Evolutionary conservation across 2,888 invertebrate species (phyloP), one percentile per base, ranked within the genome.

Genomic region (Mystacides longicornis): DNA sequence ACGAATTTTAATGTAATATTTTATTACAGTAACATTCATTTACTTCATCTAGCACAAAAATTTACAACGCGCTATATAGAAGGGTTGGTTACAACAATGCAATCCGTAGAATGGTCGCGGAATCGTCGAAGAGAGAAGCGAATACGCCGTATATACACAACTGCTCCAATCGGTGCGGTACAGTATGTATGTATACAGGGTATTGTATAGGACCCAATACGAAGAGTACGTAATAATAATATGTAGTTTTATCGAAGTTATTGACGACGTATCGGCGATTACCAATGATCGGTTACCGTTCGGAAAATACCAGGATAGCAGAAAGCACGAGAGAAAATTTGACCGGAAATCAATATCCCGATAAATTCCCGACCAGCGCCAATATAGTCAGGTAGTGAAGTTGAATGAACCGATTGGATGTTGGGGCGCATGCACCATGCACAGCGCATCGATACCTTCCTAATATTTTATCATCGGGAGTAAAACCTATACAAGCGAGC

Each of bases 271-370:
- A 77, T 78, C 70, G 75, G 74, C 68, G 73, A 77, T 78, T 70
- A 68, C 69, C 75, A 75, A 77, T 77, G 77, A 74, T 76, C 74
- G 75, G 73, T 75, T 74, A 71, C 70, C 69, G 74, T 77, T 77
- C 75, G 75, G 75, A 76, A 77, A 76, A 67, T 69, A 75, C 77
- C 67, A 77, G 74, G 77, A 67, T 69, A 65, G 55, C 77, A 78
- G 72, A 64, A 68, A 63, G 63, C 57, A 48, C 50, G 63, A 71
- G 73, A 67, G 74, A 64, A 67, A 59, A 56, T 56, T 61, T 74
- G 72, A 75, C 71, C 72, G 74, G 74, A 73, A 75, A 77, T 77
- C 77, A 69, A 76, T 77, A 74, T 65, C 67, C 72, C 73, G 71
- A 69, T 73, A 71, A 51, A 75, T 74, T 71, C 66, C 64, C 65